These are phyloP conservation scores for Chromis chromis DNA, from an alignment of 2,797 vertebrate species.

Conservation along the genomic window DNA sequence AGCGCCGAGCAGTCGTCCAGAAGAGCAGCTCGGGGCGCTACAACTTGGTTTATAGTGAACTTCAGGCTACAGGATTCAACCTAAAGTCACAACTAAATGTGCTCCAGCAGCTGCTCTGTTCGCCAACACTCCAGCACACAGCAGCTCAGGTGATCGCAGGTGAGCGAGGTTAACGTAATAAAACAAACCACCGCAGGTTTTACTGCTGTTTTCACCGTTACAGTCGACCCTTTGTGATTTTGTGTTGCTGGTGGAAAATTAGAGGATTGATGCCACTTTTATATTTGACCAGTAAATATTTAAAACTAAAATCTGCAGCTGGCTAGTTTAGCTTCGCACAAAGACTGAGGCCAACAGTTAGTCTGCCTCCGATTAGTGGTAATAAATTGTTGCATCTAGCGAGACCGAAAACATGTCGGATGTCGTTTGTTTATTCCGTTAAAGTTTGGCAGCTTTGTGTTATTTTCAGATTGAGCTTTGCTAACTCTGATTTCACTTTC, in stretches of 20 bases:
- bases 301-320: too few species aligned
- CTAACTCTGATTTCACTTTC: too few species aligned
- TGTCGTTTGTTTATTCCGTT: too few species aligned
- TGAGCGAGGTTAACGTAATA: not conserved
- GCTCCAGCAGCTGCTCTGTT: conserved; percentile 12
- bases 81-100: conserved; percentile 12
- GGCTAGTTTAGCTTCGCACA: too few species aligned
- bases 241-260: not conserved
- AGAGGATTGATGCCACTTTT: not conserved
- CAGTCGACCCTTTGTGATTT: not conserved
- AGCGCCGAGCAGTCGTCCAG: conserved; percentile 3
- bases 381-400: too few species aligned
- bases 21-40: not conserved
- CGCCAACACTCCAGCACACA: conserved; percentile 30
- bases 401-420: too few species aligned
- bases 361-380: too few species aligned
- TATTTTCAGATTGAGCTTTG: too few species aligned
- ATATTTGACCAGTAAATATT: too few species aligned
- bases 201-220: not conserved
- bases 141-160: not conserved
- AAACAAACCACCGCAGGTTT: not conserved
- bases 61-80: conserved; percentile 10
- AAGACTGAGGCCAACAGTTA: too few species aligned
- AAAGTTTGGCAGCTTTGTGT: too few species aligned
- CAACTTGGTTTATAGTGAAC: conserved; percentile 32